These are phyloP conservation scores for Leuctra nigra DNA, from an alignment of 2,888 invertebrate species.

Conservation along the genomic window DNA sequence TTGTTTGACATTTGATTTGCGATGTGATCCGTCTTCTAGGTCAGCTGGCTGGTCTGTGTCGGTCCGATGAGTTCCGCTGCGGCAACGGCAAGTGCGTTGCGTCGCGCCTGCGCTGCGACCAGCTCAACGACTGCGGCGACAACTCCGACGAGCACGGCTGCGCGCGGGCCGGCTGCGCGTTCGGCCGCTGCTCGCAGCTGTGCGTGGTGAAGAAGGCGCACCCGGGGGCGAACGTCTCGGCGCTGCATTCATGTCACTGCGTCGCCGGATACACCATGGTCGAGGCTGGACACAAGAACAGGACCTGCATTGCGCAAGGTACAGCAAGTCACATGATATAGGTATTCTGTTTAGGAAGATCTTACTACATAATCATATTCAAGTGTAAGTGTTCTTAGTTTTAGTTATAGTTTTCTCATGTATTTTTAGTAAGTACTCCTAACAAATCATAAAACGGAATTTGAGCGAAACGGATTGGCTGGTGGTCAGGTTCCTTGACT, in stretches of 20 bases:
- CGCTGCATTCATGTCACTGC: conserved; percentile 55
- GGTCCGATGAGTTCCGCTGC: conserved; percentile 35
- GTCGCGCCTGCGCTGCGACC: conserved; percentile 34
- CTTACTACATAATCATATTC: no score
- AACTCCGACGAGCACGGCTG: conserved; percentile 41
- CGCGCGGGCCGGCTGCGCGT: conserved; percentile 47
- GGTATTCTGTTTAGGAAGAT: no score
- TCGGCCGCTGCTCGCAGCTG: conserved; percentile 71
- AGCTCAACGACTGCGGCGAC: conserved; percentile 37
- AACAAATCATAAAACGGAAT: no score
- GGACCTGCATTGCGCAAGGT: conserved; percentile 37
- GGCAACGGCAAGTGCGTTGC: conserved; percentile 37
- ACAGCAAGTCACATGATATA: conserved; percentile 1
- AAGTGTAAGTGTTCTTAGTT: no score
- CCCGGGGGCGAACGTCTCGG: conserved; percentile 50
- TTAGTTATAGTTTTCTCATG: no score
- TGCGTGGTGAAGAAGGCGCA: conserved; percentile 56
- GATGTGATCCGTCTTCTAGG: conserved; percentile 20
- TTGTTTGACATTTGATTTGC: no score
- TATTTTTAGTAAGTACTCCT: no score
- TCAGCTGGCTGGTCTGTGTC: conserved; percentile 19
- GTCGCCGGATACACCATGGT: conserved; percentile 53
- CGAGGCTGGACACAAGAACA: conserved; percentile 32
- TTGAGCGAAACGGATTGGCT: no score
- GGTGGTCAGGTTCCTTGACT: no score